These are phyloP conservation scores for Paraescarpia echinospica DNA, from an alignment of 1,140 invertebrate genomes.

Conservation along the genomic window DNA sequence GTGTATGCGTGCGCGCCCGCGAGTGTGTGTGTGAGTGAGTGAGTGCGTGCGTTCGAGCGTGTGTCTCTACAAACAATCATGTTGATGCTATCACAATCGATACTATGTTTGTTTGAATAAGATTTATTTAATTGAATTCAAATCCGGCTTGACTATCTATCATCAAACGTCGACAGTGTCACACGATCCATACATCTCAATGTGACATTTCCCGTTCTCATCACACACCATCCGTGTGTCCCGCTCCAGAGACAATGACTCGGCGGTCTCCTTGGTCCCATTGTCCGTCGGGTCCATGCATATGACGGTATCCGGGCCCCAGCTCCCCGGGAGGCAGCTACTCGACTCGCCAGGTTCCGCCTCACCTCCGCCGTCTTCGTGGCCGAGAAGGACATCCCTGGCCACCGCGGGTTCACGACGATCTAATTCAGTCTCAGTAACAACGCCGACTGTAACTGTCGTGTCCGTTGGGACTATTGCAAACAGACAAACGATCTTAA, in stretches of 20 bases:
- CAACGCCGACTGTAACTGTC: neutral
- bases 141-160: neutral
- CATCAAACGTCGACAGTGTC: neutral
- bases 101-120: too few relatives aligned
- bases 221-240: neutral
- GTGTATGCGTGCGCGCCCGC: too few relatives aligned
- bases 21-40: too few relatives aligned
- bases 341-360: neutral
- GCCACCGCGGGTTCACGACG: neutral
- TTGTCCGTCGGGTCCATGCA: neutral
- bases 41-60: too few relatives aligned
- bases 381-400: neutral
- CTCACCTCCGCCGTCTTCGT: neutral
- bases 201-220: neutral
- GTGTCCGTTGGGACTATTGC: neutral
- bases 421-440: neutral
- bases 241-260: neutral
- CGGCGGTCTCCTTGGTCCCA: neutral
- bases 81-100: too few relatives aligned
- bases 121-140: too few relatives aligned
- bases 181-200: neutral
- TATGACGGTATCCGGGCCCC: neutral
- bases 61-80: too few relatives aligned
- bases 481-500: neutral
- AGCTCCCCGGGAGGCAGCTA: neutral